Evolutionary conservation across 2,888 invertebrate species (phyloP), one percentile per base, ranked within the genome.

Genomic region (Chloroclysta siterata): DNA sequence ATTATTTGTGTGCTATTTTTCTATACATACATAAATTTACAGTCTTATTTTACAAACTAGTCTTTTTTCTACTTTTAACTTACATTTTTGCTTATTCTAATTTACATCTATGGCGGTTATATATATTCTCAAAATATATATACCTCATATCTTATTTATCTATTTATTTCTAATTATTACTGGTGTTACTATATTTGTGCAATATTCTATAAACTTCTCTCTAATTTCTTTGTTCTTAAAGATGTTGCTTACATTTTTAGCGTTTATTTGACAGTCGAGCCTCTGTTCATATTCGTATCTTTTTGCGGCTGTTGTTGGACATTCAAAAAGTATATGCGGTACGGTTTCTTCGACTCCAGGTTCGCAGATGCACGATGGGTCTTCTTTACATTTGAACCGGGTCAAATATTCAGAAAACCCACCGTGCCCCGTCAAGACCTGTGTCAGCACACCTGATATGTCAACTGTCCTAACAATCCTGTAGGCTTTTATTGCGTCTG

Each of bases 341-440:
- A 60, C 11, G 0, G 41, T 33, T 14, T 54, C 60, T 0, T n/a
- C 1, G 10, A 8, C 10, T 0, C n/a, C 42, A 0, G 53, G 53
- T 33, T 54, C 60, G 6, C 60, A 60, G 42, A 50, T 44, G 44
- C 60, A 60, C 33, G 60, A 60, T 48, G 60, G 54, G 11, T 50
- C 6, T 6, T 46, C 52, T 7, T 52, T 59, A 28, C 54, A 50
- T 17, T 44, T 54, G 33, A 60, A 60, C 0, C 60, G 10, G 8
- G 13, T 17, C 14, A 60, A 47, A 41, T 60, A 60, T n/a, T 14
- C 22, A 0, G 53, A 53, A 14, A 47, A 53, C n/a, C n/a, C n/a
- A n/a, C n/a, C n/a, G n/a, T n/a, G n/a, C n/a, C n/a, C n/a, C n/a
- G n/a, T n/a, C n/a, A 2, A 36, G 29, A 60, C 44, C 50, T 60